Evolutionary conservation across 1,140 invertebrate species (phyloP).

Genomic region (Globodera rostochiensis): DNA sequence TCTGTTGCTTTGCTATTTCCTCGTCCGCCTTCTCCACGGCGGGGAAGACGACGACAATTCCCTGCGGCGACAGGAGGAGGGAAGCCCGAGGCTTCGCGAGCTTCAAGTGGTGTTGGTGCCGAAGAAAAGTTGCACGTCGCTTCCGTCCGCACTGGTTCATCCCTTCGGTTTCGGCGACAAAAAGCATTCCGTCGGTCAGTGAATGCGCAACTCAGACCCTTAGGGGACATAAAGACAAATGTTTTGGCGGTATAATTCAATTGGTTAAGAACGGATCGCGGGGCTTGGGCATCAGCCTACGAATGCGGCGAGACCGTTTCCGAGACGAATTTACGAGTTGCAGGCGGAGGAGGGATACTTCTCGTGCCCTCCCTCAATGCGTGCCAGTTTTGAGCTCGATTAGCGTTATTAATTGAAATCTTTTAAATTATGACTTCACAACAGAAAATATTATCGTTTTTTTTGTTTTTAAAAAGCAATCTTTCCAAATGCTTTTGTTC

Average conservation of each 20-base stretch:
- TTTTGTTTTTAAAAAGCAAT: background rate
- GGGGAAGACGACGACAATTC: background rate
- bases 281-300: background rate
- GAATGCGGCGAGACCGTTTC: background rate
- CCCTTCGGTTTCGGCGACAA: background rate
- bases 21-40: conserved; percentile 11
- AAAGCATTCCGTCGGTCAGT: background rate
- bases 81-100: background rate
- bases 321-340: conserved; percentile 21
- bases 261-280: background rate
- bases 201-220: background rate
- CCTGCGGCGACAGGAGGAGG: background rate
- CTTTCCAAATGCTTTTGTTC: background rate
- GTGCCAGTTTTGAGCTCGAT: conserved; percentile 25
- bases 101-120: conserved; percentile 21
- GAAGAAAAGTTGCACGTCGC: background rate
- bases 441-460: background rate
- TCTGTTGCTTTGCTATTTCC: conserved; percentile 7
- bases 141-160: conserved; percentile 9
- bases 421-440: background rate
- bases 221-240: background rate
- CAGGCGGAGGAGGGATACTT: conserved; percentile 30
- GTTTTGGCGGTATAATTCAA: background rate
- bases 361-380: conserved; percentile 18
- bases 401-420: background rate